These are phyloP conservation scores for Prunella himalayana DNA, from an alignment of 2,113 vertebrate species.

Conservation along the genomic window DNA sequence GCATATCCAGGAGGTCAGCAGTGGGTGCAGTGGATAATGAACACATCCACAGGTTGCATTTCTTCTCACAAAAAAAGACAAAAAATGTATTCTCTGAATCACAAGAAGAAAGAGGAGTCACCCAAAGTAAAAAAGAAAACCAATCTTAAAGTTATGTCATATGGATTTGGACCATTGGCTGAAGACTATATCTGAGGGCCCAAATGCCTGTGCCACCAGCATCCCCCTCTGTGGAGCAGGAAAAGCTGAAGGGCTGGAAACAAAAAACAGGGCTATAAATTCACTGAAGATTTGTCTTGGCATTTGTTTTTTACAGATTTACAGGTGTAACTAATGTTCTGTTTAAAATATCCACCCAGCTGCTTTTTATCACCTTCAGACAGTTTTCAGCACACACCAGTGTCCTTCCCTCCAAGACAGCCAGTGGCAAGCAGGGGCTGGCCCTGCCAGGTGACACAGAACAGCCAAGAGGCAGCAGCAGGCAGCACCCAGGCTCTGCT, in stretches of 20 bases:
- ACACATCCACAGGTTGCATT: neutral
- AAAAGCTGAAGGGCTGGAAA: neutral
- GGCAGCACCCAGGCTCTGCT: neutral
- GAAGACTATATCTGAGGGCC: neutral
- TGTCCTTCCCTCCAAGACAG: rapidly evolving
- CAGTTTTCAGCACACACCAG: neutral
- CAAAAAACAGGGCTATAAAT: neutral
- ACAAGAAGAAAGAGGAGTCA: neutral
- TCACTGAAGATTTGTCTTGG: neutral
- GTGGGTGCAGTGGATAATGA: neutral
- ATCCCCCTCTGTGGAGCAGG: neutral
- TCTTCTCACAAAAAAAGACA: neutral
- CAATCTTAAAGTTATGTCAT: neutral
- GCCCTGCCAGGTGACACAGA: neutral
- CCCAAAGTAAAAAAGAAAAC: neutral
- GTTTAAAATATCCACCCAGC: neutral
- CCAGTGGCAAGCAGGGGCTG: rapidly evolving
- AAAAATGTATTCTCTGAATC: neutral
- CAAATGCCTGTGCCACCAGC: neutral
- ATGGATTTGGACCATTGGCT: neutral
- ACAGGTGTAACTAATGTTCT: neutral
- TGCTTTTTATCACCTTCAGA: neutral
- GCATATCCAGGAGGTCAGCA: neutral
- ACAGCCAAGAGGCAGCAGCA: rapidly evolving
- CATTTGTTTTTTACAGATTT: slow-evolving; percentile 5